Percentiles rank a stretch among this genome's conserved stretches.
Conservation (phyloP, 2,113 vertebrate species). For the Glaucidium brasilianum region DNA sequence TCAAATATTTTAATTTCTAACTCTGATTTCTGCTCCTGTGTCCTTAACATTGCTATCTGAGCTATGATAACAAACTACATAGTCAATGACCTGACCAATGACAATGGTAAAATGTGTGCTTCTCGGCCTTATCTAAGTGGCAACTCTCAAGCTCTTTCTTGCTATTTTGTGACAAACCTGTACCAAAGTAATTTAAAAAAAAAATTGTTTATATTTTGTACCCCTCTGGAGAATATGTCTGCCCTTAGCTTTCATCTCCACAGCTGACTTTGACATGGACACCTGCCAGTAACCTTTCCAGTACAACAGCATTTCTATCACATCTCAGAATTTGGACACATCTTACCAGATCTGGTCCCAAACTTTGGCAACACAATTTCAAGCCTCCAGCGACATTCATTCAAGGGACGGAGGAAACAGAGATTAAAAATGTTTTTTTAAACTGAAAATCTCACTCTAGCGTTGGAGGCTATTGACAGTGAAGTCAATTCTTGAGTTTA, state of each 20-base stretch:
- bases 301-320: not conserved
- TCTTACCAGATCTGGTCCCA: not conserved
- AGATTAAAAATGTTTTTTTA: not conserved
- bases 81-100: not conserved
- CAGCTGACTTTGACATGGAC: not conserved
- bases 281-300: not conserved
- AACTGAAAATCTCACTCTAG: not conserved
- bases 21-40: not conserved
- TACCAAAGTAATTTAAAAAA: not conserved
- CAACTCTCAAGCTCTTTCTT: not conserved
- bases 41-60: not conserved
- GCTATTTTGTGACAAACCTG: not conserved
- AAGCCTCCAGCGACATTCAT: not conserved
- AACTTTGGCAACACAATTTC: not conserved
- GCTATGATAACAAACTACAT: not conserved
- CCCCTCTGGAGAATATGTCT: not conserved
- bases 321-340: not conserved
- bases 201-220: not conserved
- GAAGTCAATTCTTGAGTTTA: not conserved
- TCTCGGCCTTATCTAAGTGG: accelerated
- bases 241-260: not conserved
- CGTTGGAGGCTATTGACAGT: not conserved
- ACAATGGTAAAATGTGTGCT: accelerated
- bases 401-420: not conserved
- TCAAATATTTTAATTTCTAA: not conserved